Base-by-base conservation (phyloP, 2,797 vertebrate genomes). In the Labroides dimidiatus region DNA sequence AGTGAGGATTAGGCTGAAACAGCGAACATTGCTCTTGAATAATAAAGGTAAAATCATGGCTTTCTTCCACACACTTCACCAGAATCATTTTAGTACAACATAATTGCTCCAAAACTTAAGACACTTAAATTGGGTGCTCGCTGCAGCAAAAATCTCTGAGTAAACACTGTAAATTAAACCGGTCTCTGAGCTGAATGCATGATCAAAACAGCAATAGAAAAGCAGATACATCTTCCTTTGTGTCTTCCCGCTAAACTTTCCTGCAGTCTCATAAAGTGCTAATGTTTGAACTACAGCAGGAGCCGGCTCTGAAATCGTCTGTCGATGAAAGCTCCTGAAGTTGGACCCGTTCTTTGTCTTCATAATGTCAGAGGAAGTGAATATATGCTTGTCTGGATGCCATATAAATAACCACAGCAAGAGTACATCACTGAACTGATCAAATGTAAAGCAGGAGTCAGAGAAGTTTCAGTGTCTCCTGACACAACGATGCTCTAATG, bases 341-440 rank as follows among this genome's bases (percentile, higher is more conserved):
- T 81, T 80, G 66, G 52, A 75, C 72, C 48, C 19, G 27, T 36
- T 24, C 53, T 75, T 58, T 19, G 20, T 78, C 65, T 67, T 62
- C 44, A 63, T 78, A 23, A 67, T 56, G 60, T 70, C 59, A 16
- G 14, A 42, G 23, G 49, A 60, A 73, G 57, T 39, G 19, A 59
- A 59, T 73, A 3, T 41, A 14, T 23, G 41, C 71, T 27, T 5
- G n/a, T 67, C 4, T 41, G 4, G 12, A 59, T 61, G 16, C 4
- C 10, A 3, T 52, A 70, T 53, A 44, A 17, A 44, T 39, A 1
- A 13, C 6, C 0, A 5, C 58, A 44, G 51, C 62, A 51, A 12
- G 52, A 57, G 53, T 4, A 47, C 54, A 23, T 43, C 42, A 50
- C 15, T 55, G 65, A 69, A 78, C n/a, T n/a, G n/a, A 58, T 69